Evolutionary conservation across 2,113 vertebrate species (phyloP), one percentile per base, ranked within the genome.

Genomic region (Nibea coibor): DNA sequence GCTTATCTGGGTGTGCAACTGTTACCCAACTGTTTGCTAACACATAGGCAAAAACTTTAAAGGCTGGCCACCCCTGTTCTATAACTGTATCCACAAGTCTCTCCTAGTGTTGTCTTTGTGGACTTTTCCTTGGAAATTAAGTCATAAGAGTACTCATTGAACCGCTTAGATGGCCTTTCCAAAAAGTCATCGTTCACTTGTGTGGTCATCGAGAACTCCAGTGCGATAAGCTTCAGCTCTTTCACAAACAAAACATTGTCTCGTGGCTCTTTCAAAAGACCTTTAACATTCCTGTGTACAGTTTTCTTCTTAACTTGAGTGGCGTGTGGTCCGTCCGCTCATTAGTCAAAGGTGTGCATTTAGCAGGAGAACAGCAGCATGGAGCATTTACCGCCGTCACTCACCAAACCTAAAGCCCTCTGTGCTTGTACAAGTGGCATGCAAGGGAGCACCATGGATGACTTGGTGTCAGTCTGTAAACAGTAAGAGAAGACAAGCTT

Each of bases 291-390:
- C 88, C 81, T 57, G 53, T 45, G 16, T 66, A 71, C 81, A 75
- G 72, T 63, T 64, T 26, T 68, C 39, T 35, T 45, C 81, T 43
- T 64, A 19, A 83, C 65, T 42, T 78, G 68, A 90, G 78, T 88
- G 88, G 35, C 70, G 11, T 82, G 72, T 75, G 78, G 83, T 83
- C 81, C 84, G 81, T 89, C 85, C 66, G 84, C 78, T 90, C 91
- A 87, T 89, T 85, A 91, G 72, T 93, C 89, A 92, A 91, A 90
- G 54, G 59, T 67, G 69, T 68, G 50, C 78, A 70, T 84, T 87
- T 58, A 77, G 75, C 74, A 19, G 72, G 71, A 79, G 82, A 45
- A 66, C 65, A 28, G 57, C 73, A 47, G 84, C 81, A 64, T 72
- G 35, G n/a, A 75, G 65, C 73, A 56, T 85, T 82, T 67, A 88